Percentiles rank a stretch among this genome's conserved stretches.
phyloP scores from a whole-genome alignment of 2,888 invertebrate species.

The Nemurella pictetii region DNA sequence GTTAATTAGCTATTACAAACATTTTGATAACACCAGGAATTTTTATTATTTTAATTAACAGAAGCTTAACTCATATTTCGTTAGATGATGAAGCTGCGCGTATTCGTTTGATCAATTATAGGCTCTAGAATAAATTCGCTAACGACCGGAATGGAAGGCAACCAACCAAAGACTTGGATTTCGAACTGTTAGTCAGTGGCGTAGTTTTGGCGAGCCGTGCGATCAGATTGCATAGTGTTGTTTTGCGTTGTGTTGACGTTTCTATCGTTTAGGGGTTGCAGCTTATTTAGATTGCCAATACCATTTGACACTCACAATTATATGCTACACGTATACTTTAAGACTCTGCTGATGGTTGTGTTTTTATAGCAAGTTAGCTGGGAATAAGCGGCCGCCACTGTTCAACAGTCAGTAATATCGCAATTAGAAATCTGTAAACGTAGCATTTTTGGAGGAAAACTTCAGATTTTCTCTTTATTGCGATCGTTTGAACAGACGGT shows the following conservation, averaged over 20 bases:
- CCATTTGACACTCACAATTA: too few species aligned
- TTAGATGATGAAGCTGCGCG: not conserved
- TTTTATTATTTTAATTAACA: not conserved
- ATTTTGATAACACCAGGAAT: not conserved
- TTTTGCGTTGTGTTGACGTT: too few species aligned
- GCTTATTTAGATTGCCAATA: too few species aligned
- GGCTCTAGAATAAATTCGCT: not conserved
- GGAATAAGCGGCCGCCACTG: not conserved
- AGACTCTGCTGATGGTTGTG: too few species aligned
- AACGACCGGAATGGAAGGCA: not conserved
- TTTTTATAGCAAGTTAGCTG: too few species aligned
- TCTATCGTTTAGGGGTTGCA: too few species aligned
- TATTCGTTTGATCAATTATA: not conserved
- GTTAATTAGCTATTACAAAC: slow-evolving; percentile 17
- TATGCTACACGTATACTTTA: too few species aligned
- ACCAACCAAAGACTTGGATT: not conserved
- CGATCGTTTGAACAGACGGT: not conserved
- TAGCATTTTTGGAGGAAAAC: not conserved
- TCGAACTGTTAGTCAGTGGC: not conserved
- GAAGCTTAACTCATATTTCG: not conserved
- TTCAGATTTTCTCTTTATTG: not conserved
- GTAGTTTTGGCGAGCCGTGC: too few species aligned
- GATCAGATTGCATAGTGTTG: too few species aligned
- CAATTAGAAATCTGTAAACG: not conserved
- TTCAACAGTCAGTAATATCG: not conserved